Percentiles rank a stretch among this genome's conserved stretches.
Conservation (phyloP, 1,140 invertebrate genomes). For the Coelopa frigida region DNA sequence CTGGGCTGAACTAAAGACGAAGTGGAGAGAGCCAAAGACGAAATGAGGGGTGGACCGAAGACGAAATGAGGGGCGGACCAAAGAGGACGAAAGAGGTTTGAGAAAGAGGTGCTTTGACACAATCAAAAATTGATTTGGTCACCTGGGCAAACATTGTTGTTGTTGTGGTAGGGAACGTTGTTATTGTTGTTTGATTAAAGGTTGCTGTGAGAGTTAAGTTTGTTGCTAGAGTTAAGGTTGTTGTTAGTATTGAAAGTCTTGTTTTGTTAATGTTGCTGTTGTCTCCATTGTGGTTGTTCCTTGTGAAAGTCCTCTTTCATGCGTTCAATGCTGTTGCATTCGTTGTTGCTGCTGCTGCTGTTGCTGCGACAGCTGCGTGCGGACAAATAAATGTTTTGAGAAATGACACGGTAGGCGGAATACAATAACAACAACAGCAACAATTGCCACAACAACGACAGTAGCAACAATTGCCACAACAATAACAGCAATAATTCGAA, state of each 20-base stretch:
- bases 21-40: too few relatives aligned
- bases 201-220: conserved; percentile 11
- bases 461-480: not conserved
- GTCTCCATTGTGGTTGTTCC: too few relatives aligned
- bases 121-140: conserved; percentile 32
- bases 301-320: too few relatives aligned
- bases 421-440: not conserved
- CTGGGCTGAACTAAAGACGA: too few relatives aligned
- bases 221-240: too few relatives aligned
- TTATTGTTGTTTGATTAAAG: conserved; percentile 6
- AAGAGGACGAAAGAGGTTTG: too few relatives aligned
- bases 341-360: conserved; percentile 17
- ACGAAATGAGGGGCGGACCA: too few relatives aligned
- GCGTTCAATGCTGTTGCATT: too few relatives aligned
- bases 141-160: conserved; percentile 16
- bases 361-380: too few relatives aligned
- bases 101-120: conserved; percentile 19
- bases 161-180: conserved; percentile 23
- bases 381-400: conserved; percentile 32
- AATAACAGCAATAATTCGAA: not conserved
- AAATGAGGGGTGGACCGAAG: too few relatives aligned
- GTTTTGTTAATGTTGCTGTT: too few relatives aligned
- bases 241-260: too few relatives aligned
- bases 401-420: conserved; percentile 31
- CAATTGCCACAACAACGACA: not conserved